Evolutionary conservation across 1,140 invertebrate genomes (phyloP).

Genomic region (Aphaenogaster ashmeadi): DNA sequence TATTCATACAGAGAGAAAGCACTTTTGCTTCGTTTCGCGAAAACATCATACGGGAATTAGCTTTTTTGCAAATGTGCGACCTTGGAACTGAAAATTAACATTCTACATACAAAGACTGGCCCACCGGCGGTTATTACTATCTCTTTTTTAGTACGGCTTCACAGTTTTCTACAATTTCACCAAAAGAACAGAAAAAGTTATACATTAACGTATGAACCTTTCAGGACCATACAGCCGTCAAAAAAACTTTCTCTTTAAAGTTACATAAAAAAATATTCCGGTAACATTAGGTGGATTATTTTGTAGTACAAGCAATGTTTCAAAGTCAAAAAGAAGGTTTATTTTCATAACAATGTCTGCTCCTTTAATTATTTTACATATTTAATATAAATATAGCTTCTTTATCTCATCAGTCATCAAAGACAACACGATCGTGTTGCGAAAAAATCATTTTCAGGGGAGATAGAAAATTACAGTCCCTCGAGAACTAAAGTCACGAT

Average conservation of each 20-base stretch:
- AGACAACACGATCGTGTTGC: neutral
- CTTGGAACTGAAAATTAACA: slow-evolving; percentile 48
- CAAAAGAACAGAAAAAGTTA: slow-evolving; percentile 5
- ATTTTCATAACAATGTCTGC: neutral
- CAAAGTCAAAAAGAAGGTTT: slow-evolving; percentile 7
- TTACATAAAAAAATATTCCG: slow-evolving; percentile 31
- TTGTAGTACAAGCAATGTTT: neutral
- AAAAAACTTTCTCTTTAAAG: slow-evolving; percentile 33
- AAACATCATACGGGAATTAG: slow-evolving; percentile 42
- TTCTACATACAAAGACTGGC: neutral
- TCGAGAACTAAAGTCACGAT: neutral
- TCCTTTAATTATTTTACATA: neutral
- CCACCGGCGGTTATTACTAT: neutral
- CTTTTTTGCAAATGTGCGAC: slow-evolving; percentile 18
- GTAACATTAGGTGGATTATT: slow-evolving; percentile 11
- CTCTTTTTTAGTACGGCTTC: slow-evolving; percentile 24
- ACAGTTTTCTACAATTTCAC: slow-evolving; percentile 1
- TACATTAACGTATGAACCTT: slow-evolving; percentile 24
- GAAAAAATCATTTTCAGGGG: neutral
- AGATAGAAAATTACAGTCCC: slow-evolving; percentile 1
- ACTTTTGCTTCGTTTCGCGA: slow-evolving; percentile 6
- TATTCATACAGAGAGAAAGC: slow-evolving; percentile 30
- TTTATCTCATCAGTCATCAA: neutral
- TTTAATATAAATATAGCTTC: neutral
- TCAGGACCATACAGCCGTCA: neutral